Percentiles rank a stretch among this genome's conserved stretches.
Evolutionary conservation across 2,797 vertebrate genomes (phyloP).

Genomic region (Tenualosa thibaudeaui): DNA sequence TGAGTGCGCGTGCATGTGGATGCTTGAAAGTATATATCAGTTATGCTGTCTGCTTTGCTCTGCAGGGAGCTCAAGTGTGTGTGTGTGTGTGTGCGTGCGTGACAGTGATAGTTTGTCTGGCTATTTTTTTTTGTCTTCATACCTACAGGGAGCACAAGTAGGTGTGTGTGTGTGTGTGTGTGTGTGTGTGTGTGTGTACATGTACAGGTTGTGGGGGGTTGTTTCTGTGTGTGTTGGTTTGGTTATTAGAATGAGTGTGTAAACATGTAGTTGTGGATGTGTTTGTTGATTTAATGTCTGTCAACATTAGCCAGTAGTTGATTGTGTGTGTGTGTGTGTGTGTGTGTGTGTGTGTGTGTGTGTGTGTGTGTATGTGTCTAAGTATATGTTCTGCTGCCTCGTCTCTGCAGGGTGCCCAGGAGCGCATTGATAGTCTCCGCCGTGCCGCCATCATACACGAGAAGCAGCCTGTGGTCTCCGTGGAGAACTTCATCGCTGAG

Average conservation of each 20-base stretch:
- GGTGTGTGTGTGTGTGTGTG: neutral
- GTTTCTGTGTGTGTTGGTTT: too few species aligned
- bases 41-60: neutral
- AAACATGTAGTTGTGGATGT: neutral
- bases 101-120: neutral
- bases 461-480: slow-evolving; percentile 90
- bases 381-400: neutral
- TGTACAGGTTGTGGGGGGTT: neutral
- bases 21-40: slow-evolving; percentile 24
- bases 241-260: neutral
- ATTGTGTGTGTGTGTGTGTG: neutral
- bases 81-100: neutral
- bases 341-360: neutral
- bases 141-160: neutral
- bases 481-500: slow-evolving; percentile 95
- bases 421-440: slow-evolving; percentile 90
- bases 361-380: neutral
- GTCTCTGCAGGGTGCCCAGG: slow-evolving; percentile 86
- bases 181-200: neutral
- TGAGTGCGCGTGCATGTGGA: neutral
- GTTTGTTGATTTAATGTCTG: too few species aligned
- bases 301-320: neutral
- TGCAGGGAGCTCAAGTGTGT: neutral
- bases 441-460: slow-evolving; percentile 88
- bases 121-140: neutral